Conservation (phyloP, 1,140 invertebrate species). For the Radopholus similis region DNA sequence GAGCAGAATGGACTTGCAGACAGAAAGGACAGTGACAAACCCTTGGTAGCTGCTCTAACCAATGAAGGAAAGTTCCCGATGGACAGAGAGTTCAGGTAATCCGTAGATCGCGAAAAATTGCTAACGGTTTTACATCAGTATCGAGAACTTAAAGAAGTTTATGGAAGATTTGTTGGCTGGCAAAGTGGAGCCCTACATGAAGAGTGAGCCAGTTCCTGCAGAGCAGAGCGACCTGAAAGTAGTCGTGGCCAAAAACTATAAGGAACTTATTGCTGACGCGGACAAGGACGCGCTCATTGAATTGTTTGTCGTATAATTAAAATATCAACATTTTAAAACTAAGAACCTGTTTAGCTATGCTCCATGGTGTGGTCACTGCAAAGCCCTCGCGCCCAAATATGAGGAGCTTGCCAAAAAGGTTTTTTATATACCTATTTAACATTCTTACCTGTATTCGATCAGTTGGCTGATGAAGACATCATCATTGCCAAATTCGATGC, state of each 20-base stretch:
- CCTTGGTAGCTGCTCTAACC: conserved; percentile 74
- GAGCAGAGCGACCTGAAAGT: conserved; percentile 72
- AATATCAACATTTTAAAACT: too few relatives aligned
- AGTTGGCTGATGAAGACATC: conserved; percentile 74
- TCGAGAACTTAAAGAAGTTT: conserved; percentile 83
- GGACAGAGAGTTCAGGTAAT: conserved; percentile 73
- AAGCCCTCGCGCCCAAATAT: conserved; percentile 84
- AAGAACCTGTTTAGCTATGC: conserved; percentile 79
- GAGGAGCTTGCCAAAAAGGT: conserved; percentile 84
- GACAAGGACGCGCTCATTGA: conserved; percentile 89
- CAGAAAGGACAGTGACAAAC: conserved; percentile 80
- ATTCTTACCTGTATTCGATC: background rate
- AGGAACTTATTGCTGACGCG: conserved; percentile 85
- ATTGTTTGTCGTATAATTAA: conserved; percentile 64
- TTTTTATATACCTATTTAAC: background rate
- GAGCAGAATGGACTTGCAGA: conserved; percentile 84
- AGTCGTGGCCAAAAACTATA: conserved; percentile 92
- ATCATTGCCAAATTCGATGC: conserved; percentile 98
- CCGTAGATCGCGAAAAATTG: too few relatives aligned
- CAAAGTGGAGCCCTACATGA: conserved; percentile 83
- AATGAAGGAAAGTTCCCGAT: conserved; percentile 85
- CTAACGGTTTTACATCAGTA: conserved; percentile 63
- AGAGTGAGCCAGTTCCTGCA: conserved; percentile 87
- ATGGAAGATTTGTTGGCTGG: conserved; percentile 77
- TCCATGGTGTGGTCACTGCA: conserved; percentile 98